phyloP scores from a whole-genome alignment of 2,888 invertebrate genomes.

The Hyposoter dolosus region DNA sequence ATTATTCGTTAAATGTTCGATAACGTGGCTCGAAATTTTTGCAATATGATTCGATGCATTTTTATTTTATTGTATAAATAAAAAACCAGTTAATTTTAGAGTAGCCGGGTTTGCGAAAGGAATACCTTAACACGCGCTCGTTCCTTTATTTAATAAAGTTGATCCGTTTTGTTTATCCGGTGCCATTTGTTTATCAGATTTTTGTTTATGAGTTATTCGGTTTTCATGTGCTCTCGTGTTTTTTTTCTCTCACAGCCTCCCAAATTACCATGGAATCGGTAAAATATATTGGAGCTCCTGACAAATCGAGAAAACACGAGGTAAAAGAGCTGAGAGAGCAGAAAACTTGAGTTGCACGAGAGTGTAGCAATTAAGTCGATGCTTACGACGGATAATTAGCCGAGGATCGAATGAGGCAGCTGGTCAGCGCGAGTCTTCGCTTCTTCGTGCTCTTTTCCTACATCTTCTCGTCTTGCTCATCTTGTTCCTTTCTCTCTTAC shows the following conservation, averaged over 20 bases:
- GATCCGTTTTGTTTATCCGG: not conserved
- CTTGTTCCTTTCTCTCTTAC: not conserved
- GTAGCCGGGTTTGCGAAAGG: no score
- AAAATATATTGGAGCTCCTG: conserved; percentile 37
- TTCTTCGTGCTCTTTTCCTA: conserved; percentile 56
- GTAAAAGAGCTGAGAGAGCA: conserved; percentile 48
- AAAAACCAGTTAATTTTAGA: no score
- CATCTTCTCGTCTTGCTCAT: not conserved
- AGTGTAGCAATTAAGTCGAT: conserved; percentile 82
- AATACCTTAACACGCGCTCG: no score
- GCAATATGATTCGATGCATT: no score
- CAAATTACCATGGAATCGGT: conserved; percentile 5
- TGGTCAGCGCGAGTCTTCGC: conserved; percentile 78
- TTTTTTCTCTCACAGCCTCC: not conserved
- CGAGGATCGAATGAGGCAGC: conserved; percentile 82
- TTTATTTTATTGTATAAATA: no score
- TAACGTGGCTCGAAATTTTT: no score
- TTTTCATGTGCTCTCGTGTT: not conserved
- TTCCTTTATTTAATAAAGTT: no score
- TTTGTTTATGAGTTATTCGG: not conserved
- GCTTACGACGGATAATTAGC: conserved; percentile 83
- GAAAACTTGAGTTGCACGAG: conserved; percentile 15
- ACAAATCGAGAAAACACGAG: conserved; percentile 24
- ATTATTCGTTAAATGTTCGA: no score
- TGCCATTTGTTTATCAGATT: not conserved